Conservation (phyloP, 2,113 vertebrate species). For the Cryptotis parvus region DNA sequence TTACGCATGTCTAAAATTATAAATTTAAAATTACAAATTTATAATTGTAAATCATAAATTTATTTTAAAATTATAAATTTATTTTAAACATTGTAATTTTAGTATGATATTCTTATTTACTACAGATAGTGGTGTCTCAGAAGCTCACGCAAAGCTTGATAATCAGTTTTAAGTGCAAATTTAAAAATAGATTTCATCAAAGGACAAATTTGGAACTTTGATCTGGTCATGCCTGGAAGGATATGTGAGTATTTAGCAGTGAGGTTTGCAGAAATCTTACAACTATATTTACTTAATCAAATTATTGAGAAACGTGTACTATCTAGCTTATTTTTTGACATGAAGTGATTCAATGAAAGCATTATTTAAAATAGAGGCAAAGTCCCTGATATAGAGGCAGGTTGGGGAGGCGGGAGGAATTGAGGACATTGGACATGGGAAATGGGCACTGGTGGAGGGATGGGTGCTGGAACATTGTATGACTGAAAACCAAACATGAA, state of each 20-base stretch:
- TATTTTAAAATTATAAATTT: conserved; percentile 47
- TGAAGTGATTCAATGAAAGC: not conserved
- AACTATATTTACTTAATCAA: conserved; percentile 9
- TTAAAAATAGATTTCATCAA: conserved; percentile 7
- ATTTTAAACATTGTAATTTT: conserved; percentile 39
- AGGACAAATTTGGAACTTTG: conserved; percentile 36
- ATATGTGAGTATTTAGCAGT: conserved; percentile 9
- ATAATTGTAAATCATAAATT: no score
- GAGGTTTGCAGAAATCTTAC: not conserved
- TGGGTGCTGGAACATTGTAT: no score
- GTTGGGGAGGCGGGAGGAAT: no score
- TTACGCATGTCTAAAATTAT: not conserved
- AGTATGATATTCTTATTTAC: not conserved
- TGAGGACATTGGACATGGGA: no score
- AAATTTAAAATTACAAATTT: conserved; percentile 53
- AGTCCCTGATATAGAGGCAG: no score
- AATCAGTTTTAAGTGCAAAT: conserved; percentile 44
- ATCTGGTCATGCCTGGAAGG: not conserved
- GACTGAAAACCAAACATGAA: no score
- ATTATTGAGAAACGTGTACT: not conserved
- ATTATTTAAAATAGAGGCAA: no score
- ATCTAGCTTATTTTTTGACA: not conserved
- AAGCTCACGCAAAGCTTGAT: conserved; percentile 9
- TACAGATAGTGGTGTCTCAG: not conserved
- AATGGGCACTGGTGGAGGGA: no score